Evolutionary conservation across 1,140 invertebrate genomes (phyloP), one percentile per base, ranked within the genome.

Genomic region (Dendrolimus punctatus): DNA sequence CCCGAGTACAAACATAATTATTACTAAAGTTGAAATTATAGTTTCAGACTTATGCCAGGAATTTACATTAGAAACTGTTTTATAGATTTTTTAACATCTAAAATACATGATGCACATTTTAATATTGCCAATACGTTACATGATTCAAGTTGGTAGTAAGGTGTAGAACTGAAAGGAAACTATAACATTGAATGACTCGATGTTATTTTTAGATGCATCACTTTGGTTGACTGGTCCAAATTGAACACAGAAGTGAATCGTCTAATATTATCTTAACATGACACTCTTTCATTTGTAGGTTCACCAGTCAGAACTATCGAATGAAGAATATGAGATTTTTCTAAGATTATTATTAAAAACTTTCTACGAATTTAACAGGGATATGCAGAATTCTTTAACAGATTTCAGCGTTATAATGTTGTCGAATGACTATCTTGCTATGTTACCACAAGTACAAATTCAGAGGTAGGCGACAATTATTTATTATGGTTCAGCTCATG

Each of bases 341-440:
- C 51, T 85, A 37, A 80, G 76, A 56, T 66, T 79, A 47, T 46
- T 83, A 2, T 53, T 81, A 6, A 64, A 57, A 36, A 83, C 73
- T 50, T 60, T 81, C 23, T 62, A 70, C 7, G 66, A 76, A 23
- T 23, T 23, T 39, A 62, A 63, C 39, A 37, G 44, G 0, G 61
- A 69, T 23, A 53, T 58, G 0, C 69, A 23, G 23, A 23, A 68
- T 10, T 47, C 40, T 0, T 10, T 76, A 2, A 6, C 59, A 23
- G 67, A 80, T 36, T 75, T 85, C 46, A 79, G 75, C 46, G 82
- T 83, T 36, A 53, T 70, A 37, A 54, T 85, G 7, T 76, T 74
- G 51, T 66, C 71, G 5, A 83, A 76, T 46, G 72, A 72, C 40
- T 85, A 83, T 49, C 43, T 85, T 4, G 61, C 60, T 9, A 63